A percentile compares a stretch with the other conserved stretches of the same genome.
These are phyloP conservation scores for Enteromius radiatus DNA, from an alignment of 2,797 vertebrate species.

Conservation along the genomic window DNA sequence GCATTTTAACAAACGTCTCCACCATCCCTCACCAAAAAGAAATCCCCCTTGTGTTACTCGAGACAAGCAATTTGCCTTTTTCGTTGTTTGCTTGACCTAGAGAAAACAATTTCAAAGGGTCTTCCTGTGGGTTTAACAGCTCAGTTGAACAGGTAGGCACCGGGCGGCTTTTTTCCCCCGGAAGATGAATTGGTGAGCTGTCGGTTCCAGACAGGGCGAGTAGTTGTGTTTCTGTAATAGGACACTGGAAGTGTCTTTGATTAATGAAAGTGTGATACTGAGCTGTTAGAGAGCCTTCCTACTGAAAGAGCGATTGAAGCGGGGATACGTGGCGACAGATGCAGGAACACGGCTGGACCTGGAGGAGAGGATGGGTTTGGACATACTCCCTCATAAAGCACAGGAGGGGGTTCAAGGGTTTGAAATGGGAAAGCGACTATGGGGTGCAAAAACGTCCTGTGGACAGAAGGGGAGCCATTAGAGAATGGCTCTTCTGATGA, in stretches of 20 bases:
- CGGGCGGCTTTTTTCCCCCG: conserved; percentile 63
- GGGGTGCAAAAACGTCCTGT: conserved; percentile 41
- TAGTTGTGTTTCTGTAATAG: conserved; percentile 92
- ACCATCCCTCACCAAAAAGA: conserved; percentile 69
- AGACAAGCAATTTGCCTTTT: conserved; percentile 86
- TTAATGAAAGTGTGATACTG: conserved; percentile 87
- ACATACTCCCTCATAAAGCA: conserved; percentile 44
- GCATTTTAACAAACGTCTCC: conserved; percentile 78
- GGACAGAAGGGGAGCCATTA: conserved; percentile 50
- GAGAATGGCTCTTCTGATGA: conserved; percentile 49
- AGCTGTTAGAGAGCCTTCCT: conserved; percentile 83
- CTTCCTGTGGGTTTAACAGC: conserved; percentile 80
- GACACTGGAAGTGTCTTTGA: conserved; percentile 97
- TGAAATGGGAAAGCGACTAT: conserved; percentile 29
- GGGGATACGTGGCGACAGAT: conserved; percentile 82
- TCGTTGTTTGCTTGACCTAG: conserved; percentile 85
- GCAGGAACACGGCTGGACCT: conserved; percentile 53
- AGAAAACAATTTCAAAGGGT: conserved; percentile 87
- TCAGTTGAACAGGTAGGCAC: conserved; percentile 79
- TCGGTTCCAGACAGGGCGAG: conserved; percentile 88
- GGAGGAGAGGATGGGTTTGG: conserved; percentile 47
- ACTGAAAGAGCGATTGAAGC: conserved; percentile 80
- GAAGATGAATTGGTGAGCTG: conserved; percentile 94
- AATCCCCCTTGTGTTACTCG: conserved; percentile 71
- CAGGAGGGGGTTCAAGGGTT: conserved; percentile 43